Evolutionary conservation across 2,888 invertebrate genomes (phyloP), one percentile per base, ranked within the genome.

Genomic region (Latrodectus hesperus): DNA sequence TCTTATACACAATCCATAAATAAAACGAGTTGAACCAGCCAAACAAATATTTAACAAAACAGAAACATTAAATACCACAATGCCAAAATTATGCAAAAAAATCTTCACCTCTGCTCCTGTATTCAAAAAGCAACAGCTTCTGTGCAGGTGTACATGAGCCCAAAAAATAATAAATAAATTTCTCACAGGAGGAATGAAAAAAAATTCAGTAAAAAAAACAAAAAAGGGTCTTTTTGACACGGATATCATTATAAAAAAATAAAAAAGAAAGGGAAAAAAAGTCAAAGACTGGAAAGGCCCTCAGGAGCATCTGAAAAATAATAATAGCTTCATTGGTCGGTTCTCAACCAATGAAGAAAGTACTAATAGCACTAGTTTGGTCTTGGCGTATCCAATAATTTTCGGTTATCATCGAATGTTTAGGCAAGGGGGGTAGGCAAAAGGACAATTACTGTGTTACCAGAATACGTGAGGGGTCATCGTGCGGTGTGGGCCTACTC

Each of bases 331-430:
- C 64, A 53, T 76, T 38, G 67, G 67, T 53, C 14, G 17, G 51
- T 17, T n/a, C n/a, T 68, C 75, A 52, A 9, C 70, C 74, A 74
- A 79, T 74, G 84, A 70, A 68, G 68, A 65, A 68, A 55, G 74
- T 74, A 79, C 79, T 53, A 84, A 79, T 85, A 85, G 79, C 70
- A 26, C 68, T 60, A 74, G 73, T 85, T 85, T 79, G 64, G 79
- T 64, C 68, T 85, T 79, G 74, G 60, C 72, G 84, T 79, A 79
- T 85, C 84, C 79, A 79, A 82, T 85, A 85, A 85, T 85, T 79
- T 85, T 85, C 60, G 70, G 79, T 68, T 85, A 85, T 85, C 79
- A 85, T 68, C 79, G 84, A 79, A 85, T 60, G 60, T 79, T 79
- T 49, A 60, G 79, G 74, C 67, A 51, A 52, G 60, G 72, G 64